Evolutionary conservation across 92 coral and sea anemone species (phyloP), one percentile per base, ranked within the genome.

Genomic region (Phymanthus crucifer): DNA sequence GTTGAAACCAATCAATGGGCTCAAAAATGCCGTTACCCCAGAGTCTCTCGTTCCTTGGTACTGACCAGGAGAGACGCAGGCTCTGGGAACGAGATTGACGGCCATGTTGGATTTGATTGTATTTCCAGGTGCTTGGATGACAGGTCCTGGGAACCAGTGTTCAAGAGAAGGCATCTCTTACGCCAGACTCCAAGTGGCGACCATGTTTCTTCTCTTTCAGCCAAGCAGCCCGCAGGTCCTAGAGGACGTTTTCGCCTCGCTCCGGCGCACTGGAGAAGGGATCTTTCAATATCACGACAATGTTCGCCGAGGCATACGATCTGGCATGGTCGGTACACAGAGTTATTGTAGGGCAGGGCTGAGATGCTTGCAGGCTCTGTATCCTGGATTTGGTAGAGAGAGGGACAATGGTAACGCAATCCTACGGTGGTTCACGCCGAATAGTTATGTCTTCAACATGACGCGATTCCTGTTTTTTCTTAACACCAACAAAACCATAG

Each of bases 41-140:
- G n/a, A n/a, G n/a, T n/a, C n/a, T n/a, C n/a, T n/a, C n/a, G n/a
- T n/a, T n/a, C n/a, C n/a, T n/a, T n/a, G n/a, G n/a, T n/a, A n/a
- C n/a, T n/a, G n/a, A n/a, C n/a, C n/a, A n/a, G n/a, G n/a, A n/a
- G n/a, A n/a, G n/a, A n/a, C n/a, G n/a, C n/a, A n/a, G n/a, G n/a
- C n/a, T n/a, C n/a, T n/a, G n/a, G n/a, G n/a, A n/a, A n/a, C n/a
- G n/a, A n/a, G n/a, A n/a, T n/a, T n/a, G n/a, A n/a, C n/a, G n/a
- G n/a, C n/a, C n/a, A n/a, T n/a, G n/a, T n/a, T n/a, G n/a, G n/a
- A n/a, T n/a, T n/a, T n/a, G n/a, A n/a, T n/a, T n/a, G n/a, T n/a
- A n/a, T 29, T 6, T 67, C 0, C 45, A 77, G 97, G 97, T 58
- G 78, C 89, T 17, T 92, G 97, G 97, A 80, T 92, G 93, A 82